Conservation (phyloP, 2,888 invertebrate genomes). For the Hemicrepidius hirtus region DNA sequence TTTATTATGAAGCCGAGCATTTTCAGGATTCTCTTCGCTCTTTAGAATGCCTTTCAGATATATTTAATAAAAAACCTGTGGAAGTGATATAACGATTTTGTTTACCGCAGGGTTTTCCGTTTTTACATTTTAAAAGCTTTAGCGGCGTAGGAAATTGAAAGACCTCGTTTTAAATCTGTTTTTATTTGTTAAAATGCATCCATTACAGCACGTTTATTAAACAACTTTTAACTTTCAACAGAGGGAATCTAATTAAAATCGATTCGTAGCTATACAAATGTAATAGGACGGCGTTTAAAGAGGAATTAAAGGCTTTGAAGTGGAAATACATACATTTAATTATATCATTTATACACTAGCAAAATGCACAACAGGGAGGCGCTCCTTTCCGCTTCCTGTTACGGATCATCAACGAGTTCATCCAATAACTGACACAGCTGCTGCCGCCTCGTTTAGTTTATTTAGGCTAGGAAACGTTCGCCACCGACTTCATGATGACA, state of each 20-base stretch:
- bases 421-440: conserved; percentile 46
- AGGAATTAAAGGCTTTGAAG: conserved; percentile 53
- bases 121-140: conserved; percentile 45
- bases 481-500: conserved; percentile 30
- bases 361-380: conserved; percentile 51
- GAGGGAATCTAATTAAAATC: conserved; percentile 51
- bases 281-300: conserved; percentile 48
- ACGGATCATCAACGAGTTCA: conserved; percentile 54
- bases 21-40: not conserved
- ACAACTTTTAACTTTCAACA: conserved; percentile 50
- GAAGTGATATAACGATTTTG: conserved; percentile 37
- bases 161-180: conserved; percentile 43
- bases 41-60: conserved; percentile 27
- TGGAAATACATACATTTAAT: conserved; percentile 50
- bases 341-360: conserved; percentile 48
- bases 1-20: too few species aligned
- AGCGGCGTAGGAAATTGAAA: conserved; percentile 41
- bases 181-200: conserved; percentile 51
- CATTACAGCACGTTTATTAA: conserved; percentile 52
- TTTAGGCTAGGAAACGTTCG: conserved; percentile 46
- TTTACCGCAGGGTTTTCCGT: conserved; percentile 36
- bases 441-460: conserved; percentile 42
- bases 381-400: conserved; percentile 58
- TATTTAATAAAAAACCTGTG: conserved; percentile 40
- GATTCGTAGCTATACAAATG: conserved; percentile 46